These are phyloP conservation scores for Cephus sareptanus DNA, from an alignment of 2,888 invertebrate species.

Conservation along the genomic window DNA sequence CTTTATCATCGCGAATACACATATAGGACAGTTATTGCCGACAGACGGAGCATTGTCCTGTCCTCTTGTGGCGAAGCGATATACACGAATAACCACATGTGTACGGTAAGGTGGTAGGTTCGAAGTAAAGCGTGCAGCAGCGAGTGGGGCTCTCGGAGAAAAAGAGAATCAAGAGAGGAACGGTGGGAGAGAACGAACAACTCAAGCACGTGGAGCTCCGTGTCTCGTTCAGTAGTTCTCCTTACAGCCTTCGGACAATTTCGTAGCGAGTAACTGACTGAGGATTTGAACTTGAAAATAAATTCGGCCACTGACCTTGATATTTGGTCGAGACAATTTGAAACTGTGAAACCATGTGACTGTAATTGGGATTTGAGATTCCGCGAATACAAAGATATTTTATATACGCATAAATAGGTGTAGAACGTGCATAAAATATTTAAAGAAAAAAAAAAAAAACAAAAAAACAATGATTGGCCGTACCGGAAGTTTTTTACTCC, in stretches of 20 bases:
- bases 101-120: slow-evolving; percentile 2
- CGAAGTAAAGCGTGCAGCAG: slow-evolving; percentile 10
- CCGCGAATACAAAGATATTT: neutral
- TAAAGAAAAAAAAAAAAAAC: neutral
- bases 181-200: slow-evolving; percentile 52
- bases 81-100: neutral
- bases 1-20: slow-evolving; percentile 35
- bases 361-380: neutral
- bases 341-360: neutral
- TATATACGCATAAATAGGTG: neutral
- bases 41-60: slow-evolving; percentile 41
- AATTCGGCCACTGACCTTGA: neutral
- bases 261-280: slow-evolving; percentile 32
- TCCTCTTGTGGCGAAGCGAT: slow-evolving; percentile 12
- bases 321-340: neutral
- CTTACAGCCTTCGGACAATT: slow-evolving; percentile 55
- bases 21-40: slow-evolving; percentile 35
- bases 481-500: neutral
- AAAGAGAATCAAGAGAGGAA: slow-evolving; percentile 26
- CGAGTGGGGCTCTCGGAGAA: slow-evolving; percentile 19
- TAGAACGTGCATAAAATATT: neutral
- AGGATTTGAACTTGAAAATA: neutral
- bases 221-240: slow-evolving; percentile 56
- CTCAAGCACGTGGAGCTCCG: slow-evolving; percentile 60
- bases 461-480: neutral